Conservation (phyloP, 2,888 invertebrate genomes). For the Sphaerophoria taeniata region DNA sequence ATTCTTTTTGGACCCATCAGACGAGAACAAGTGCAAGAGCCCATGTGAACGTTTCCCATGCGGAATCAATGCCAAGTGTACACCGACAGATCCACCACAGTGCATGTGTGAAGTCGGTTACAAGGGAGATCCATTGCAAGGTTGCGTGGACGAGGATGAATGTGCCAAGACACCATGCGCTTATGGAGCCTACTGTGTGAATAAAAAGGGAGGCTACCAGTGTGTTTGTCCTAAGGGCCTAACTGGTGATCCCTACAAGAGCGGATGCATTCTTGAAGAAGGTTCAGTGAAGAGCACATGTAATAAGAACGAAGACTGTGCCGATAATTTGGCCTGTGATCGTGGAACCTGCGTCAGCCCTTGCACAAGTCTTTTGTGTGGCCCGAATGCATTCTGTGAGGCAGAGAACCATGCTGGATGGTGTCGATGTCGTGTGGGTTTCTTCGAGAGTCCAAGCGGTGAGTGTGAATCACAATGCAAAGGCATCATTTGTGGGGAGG, state of each 20-base stretch:
- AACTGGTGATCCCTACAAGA: conserved; percentile 92
- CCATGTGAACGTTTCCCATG: conserved; percentile 96
- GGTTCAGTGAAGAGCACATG: conserved; percentile 87
- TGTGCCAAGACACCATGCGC: conserved; percentile 93
- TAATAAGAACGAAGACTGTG: conserved; percentile 89
- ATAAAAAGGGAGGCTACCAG: conserved; percentile 92
- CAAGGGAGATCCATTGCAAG: conserved; percentile 92
- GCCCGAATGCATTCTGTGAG: conserved; percentile 93
- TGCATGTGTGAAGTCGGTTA: conserved; percentile 95
- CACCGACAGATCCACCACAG: conserved; percentile 93
- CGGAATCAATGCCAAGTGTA: conserved; percentile 95
- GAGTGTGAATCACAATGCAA: conserved; percentile 89
- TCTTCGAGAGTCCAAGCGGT: conserved; percentile 89
- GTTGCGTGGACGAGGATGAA: conserved; percentile 94
- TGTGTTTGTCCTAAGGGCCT: conserved; percentile 93
- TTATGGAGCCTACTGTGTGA: conserved; percentile 94
- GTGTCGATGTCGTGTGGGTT: conserved; percentile 94
- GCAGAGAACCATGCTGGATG: conserved; percentile 94
- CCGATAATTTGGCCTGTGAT: conserved; percentile 90
- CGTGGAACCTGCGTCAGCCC: conserved; percentile 92
- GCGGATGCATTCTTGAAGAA: conserved; percentile 88
- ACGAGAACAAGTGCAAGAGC: conserved; percentile 94
- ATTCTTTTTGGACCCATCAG: conserved; percentile 91
- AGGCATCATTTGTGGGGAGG: conserved; percentile 89
- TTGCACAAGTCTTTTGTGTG: conserved; percentile 90